Evolutionary conservation across 2,797 vertebrate genomes (phyloP).

Genomic region (Avahi laniger): DNA sequence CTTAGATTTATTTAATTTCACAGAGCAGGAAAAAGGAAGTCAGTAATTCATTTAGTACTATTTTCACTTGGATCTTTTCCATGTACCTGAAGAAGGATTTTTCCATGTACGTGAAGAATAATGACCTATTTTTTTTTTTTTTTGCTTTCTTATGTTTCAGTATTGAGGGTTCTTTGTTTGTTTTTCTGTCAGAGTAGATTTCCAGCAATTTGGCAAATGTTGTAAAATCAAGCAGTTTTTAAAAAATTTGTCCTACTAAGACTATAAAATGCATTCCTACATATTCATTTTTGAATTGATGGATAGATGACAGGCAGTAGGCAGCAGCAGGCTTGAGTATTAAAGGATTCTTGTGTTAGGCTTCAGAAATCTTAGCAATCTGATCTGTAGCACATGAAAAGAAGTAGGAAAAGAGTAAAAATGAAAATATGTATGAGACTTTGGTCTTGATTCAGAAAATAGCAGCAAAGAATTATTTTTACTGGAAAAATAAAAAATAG

Average conservation of each 20-base stretch:
- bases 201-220: conserved; percentile 66
- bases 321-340: conserved; percentile 63
- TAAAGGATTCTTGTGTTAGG: conserved; percentile 65
- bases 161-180: background rate
- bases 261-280: conserved; percentile 63
- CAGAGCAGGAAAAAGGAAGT: conserved; percentile 18
- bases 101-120: conserved; percentile 24
- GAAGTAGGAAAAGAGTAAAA: conserved; percentile 69
- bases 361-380: conserved; percentile 62
- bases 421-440: conserved; percentile 60
- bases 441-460: conserved; percentile 64
- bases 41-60: background rate
- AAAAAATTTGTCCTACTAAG: conserved; percentile 59
- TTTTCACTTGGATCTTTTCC: conserved; percentile 36
- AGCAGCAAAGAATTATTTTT: conserved; percentile 68
- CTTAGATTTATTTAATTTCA: conserved; percentile 48
- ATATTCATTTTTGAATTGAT: conserved; percentile 72
- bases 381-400: conserved; percentile 70
- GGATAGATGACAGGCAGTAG: conserved; percentile 71
- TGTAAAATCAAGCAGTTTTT: conserved; percentile 73
- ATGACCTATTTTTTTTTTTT: background rate
- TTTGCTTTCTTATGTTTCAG: conserved; percentile 54
- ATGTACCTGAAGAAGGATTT: conserved; percentile 34
- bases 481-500: conserved; percentile 22
- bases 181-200: conserved; percentile 41